phyloP scores from a whole-genome alignment of 1,140 invertebrate species.

The Monomorium pharaonis region DNA sequence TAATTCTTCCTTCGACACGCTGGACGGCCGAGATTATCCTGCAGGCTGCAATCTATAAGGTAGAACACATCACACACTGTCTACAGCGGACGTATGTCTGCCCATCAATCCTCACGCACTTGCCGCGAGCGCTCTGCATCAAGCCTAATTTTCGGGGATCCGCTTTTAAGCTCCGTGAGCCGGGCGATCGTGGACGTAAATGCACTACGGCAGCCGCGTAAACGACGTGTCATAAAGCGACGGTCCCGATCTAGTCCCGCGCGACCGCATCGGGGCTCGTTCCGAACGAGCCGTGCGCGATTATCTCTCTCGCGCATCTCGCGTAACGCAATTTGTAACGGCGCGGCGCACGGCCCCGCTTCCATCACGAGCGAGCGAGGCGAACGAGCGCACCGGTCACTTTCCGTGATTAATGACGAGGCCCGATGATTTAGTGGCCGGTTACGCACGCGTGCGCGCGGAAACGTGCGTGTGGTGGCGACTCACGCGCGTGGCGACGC shows the following conservation, averaged over 20 bases:
- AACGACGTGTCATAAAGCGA: slow-evolving; percentile 67
- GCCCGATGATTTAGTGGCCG: slow-evolving; percentile 66
- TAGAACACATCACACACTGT: no score
- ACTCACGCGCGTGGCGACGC: slow-evolving; percentile 42
- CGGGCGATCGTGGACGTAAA: slow-evolving; percentile 30
- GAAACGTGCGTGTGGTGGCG: slow-evolving; percentile 11
- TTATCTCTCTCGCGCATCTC: slow-evolving; percentile 73
- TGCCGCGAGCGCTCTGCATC: slow-evolving; percentile 11
- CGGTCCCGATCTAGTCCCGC: slow-evolving; percentile 20
- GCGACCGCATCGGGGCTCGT: slow-evolving; percentile 46
- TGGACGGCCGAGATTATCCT: not conserved
- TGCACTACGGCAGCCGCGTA: slow-evolving; percentile 43
- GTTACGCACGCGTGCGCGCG: slow-evolving; percentile 49
- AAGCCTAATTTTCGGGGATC: slow-evolving; percentile 19
- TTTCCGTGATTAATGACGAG: slow-evolving; percentile 68
- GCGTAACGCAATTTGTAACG: slow-evolving; percentile 74
- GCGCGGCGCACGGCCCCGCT: slow-evolving; percentile 12
- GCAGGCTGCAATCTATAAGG: not conserved
- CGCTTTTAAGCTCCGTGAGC: slow-evolving; percentile 44
- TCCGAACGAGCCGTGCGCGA: slow-evolving; percentile 53
- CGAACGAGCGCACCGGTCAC: slow-evolving; percentile 57
- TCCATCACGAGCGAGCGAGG: slow-evolving; percentile 44
- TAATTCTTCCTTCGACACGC: not conserved
- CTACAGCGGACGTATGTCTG: not conserved
- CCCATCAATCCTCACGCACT: not conserved